Base-by-base conservation (phyloP, 2,113 vertebrate species). In the Anoura caudifer region DNA sequence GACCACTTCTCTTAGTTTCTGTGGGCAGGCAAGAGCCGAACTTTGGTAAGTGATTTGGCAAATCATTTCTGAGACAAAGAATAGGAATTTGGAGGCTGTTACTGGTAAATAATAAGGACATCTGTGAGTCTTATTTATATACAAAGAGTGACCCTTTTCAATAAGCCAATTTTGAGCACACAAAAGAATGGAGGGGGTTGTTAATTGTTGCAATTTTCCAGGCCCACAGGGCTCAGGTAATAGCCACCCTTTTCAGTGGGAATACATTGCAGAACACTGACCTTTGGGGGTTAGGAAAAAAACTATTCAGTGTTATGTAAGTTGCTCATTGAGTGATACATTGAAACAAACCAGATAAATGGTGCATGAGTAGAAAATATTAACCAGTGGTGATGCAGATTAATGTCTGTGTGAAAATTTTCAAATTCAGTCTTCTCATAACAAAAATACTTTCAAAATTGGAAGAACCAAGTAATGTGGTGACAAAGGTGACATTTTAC, bases 11-110 rank as follows among this genome's bases (percentile, higher is more conserved):
- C 31, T 24, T 90, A 56, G 3, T 87, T 61, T 93, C 43, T 91
- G 54, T 83, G 33, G n/a, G 28, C 52, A 12, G 36, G 20, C 47
- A 86, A 38, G 91, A 59, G 4, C 31, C 65, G 76, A 82, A 86
- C 36, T 87, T 86, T 61, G 13, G 38, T 72, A 93, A 61, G 28
- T 70, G 17, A 87, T 52, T 41, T 77, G 59, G 26, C 61, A 63
- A 92, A 88, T 85, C 24, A 85, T 87, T 95, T 69, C 80, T 90
- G 85, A 90, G 22, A 72, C 26, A 82, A 77, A 75, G 26, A 93
- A 95, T 15, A 61, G 31, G 7, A 87, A 90, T 85, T 85, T 80
- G 15, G 50, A 61, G 14, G 33, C 79, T 91, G 14, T 36, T 26
- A 47, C 12, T 70, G 11, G 5, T 36, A 88, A 93, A 80, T 15